Percentiles rank a stretch among this genome's conserved stretches.
These are phyloP conservation scores for Nematopogon swammerdamellus DNA, from an alignment of 2,888 invertebrate species.

Conservation along the genomic window DNA sequence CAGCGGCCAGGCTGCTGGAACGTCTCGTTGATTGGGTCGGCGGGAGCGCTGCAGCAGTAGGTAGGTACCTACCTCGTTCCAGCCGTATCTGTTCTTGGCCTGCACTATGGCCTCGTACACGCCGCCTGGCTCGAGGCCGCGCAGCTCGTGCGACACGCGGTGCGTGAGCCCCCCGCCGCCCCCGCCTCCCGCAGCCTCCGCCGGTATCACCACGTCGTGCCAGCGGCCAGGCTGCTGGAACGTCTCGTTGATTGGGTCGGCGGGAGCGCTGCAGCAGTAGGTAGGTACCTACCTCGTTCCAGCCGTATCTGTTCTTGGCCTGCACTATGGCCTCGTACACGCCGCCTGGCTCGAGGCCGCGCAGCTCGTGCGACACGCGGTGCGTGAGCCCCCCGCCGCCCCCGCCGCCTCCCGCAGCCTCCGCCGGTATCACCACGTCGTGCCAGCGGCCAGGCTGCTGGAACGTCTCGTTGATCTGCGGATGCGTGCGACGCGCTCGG, in stretches of 20 bases:
- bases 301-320: conserved; percentile 71
- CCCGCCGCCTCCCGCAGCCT: conserved; percentile 25
- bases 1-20: conserved; percentile 69
- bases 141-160: conserved; percentile 62
- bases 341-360: conserved; percentile 60
- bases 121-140: conserved; percentile 60
- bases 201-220: conserved; percentile 62
- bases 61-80: no score
- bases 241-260: conserved; percentile 68
- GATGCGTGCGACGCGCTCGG: no score
- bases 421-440: conserved; percentile 56
- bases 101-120: conserved; percentile 73
- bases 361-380: conserved; percentile 62
- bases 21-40: conserved; percentile 64
- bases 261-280: no score
- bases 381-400: conserved; percentile 26
- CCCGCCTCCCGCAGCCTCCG: conserved; percentile 28
- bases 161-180: conserved; percentile 26
- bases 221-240: conserved; percentile 69
- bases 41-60: no score
- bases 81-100: conserved; percentile 71
- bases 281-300: conserved; percentile 56
- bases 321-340: conserved; percentile 73
- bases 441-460: conserved; percentile 71
- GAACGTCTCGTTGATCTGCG: conserved; percentile 68